Percentiles rank a stretch among this genome's conserved stretches.
These are phyloP conservation scores for Liposcelis brunnea DNA, from an alignment of 2,888 invertebrate genomes.

Conservation along the genomic window DNA sequence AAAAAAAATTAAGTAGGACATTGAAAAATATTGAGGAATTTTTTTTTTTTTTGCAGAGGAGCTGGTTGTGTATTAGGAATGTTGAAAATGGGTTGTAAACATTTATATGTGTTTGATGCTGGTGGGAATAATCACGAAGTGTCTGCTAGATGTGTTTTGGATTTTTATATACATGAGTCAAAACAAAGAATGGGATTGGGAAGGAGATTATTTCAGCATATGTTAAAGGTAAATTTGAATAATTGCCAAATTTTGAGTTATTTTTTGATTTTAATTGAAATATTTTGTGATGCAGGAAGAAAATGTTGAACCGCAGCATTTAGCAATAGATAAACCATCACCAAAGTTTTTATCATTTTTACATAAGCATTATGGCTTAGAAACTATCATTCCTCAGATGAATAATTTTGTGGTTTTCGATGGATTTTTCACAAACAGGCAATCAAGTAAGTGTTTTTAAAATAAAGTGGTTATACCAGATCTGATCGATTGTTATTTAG, in stretches of 20 bases:
- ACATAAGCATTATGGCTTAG: slow-evolving; percentile 58
- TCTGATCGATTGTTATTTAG: background rate
- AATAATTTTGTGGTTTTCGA: slow-evolving; percentile 79
- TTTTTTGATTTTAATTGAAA: background rate
- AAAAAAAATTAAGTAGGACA: too few relatives aligned
- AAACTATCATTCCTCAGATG: slow-evolving; percentile 55
- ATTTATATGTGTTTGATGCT: slow-evolving; percentile 68
- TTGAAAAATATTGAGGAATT: too few relatives aligned
- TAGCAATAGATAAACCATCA: slow-evolving; percentile 89
- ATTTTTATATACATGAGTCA: slow-evolving; percentile 78
- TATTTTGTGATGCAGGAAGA: slow-evolving; percentile 39
- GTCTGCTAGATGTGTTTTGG: slow-evolving; percentile 73
- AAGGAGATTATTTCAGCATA: slow-evolving; percentile 64
- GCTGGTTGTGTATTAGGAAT: slow-evolving; percentile 51
- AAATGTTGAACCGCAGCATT: slow-evolving; percentile 44
- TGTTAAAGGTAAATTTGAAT: slow-evolving; percentile 52
- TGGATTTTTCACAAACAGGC: slow-evolving; percentile 49
- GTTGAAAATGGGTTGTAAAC: slow-evolving; percentile 79
- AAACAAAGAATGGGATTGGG: slow-evolving; percentile 77
- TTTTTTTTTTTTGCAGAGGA: too few relatives aligned
- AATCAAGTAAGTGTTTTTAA: background rate
- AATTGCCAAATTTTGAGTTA: background rate
- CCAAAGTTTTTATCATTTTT: slow-evolving; percentile 74
- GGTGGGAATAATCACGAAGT: slow-evolving; percentile 54
- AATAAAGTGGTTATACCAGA: background rate